Evolutionary conservation across 2,797 vertebrate genomes (phyloP), one percentile per base, ranked within the genome.

Genomic region (Eulemur rubriventer): DNA sequence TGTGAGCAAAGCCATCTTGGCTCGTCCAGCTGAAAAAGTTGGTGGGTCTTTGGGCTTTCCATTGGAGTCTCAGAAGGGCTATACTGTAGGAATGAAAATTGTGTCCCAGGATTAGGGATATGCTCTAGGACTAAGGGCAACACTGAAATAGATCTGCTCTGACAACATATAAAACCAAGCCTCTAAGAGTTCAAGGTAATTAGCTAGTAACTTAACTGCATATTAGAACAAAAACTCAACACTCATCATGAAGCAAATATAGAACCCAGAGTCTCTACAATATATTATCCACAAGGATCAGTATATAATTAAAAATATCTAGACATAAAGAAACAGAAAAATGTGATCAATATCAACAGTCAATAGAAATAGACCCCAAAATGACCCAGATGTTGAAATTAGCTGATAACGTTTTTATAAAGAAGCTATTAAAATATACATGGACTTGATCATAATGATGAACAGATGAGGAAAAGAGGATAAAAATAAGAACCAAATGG

Each of bases 341-440:
- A 59, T 24, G 59, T 72, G 18, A 89, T 52, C 18, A 48, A 41
- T 8, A 20, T 35, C 16, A 89, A 18, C 1, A 63, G 33, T 35
- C 30, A 61, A 6, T 57, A 69, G 43, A 95, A 79, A 94, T 22
- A 50, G 67, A 91, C 18, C 24, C 79, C 33, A 63, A 48, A 63
- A 76, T 65, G 43, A 87, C n/a, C 18, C 38, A 70, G 50, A 75
- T 57, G 4, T 59, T 67, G 8, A 48, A 85, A 96, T 65, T 55
- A 88, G 59, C 22, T 61, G 46, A 59, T n/a, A 65, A 43, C 35
- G 3, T 59, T 67, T 96, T 93, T 94, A 72, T 80, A 86, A 94
- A 65, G 33, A 90, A 88, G 18, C 65, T 48, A 35, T 89, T 80
- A 63, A 96, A 76, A 87, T 90, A 73, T 14, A 50, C n/a, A 28